Evolutionary conservation across 2,888 invertebrate species (phyloP).

Genomic region (Protonemura montana): DNA sequence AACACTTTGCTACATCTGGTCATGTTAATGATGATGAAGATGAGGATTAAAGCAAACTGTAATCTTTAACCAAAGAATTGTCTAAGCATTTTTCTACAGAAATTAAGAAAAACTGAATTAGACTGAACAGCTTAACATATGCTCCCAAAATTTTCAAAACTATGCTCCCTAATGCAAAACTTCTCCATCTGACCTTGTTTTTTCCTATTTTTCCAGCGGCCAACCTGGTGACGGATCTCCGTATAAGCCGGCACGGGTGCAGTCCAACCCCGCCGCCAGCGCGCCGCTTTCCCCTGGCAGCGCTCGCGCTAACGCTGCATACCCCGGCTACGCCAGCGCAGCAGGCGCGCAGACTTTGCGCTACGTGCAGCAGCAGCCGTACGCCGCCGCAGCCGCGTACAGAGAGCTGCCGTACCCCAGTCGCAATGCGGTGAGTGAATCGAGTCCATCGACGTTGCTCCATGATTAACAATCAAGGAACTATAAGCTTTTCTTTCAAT

Average conservation of each 20-base stretch:
- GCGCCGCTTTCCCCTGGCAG: slow-evolving; percentile 32
- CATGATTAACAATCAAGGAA: too few relatives aligned
- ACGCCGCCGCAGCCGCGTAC: slow-evolving; percentile 45
- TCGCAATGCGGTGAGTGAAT: slow-evolving; percentile 45
- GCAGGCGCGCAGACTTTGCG: slow-evolving; percentile 42
- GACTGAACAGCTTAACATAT: too few relatives aligned
- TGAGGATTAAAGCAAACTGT: too few relatives aligned
- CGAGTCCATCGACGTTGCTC: background rate
- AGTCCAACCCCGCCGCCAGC: slow-evolving; percentile 1
- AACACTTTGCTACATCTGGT: too few relatives aligned
- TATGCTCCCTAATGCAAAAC: too few relatives aligned
- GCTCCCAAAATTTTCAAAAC: too few relatives aligned
- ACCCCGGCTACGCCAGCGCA: slow-evolving; percentile 28
- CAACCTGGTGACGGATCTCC: slow-evolving; percentile 32
- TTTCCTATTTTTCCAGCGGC: slow-evolving; percentile 14
- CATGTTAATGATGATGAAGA: too few relatives aligned
- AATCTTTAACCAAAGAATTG: too few relatives aligned
- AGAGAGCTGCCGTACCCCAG: slow-evolving; percentile 45
- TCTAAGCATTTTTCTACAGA: too few relatives aligned
- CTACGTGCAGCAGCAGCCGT: slow-evolving; percentile 44
- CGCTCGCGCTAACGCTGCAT: background rate
- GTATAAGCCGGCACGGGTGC: slow-evolving; percentile 34
- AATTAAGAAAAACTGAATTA: too few relatives aligned
- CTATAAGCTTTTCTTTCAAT: too few relatives aligned
- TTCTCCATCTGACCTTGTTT: background rate